Evolutionary conservation across 2,797 vertebrate genomes (phyloP).

Genomic region (Rousettus madagascariensis): DNA sequence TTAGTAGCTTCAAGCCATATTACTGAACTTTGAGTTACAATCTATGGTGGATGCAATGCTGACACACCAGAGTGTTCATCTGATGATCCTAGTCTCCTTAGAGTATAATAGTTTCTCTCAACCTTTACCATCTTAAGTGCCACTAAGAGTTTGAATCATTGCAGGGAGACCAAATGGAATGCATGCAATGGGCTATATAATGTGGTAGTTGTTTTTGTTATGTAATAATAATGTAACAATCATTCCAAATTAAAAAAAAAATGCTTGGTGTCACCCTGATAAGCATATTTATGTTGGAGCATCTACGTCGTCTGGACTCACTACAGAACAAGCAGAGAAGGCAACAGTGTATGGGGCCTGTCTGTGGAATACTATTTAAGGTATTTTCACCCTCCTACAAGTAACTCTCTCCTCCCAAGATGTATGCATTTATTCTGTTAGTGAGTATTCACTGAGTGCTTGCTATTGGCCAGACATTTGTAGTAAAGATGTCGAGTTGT

Average conservation of each 20-base stretch:
- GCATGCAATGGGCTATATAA: constrained; percentile 57
- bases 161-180: constrained; percentile 62
- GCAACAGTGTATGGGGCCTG: background rate
- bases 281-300: constrained; percentile 4
- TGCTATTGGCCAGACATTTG: background rate
- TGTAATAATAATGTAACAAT: constrained; percentile 59
- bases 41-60: constrained; percentile 52
- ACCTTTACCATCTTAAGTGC: constrained; percentile 74
- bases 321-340: background rate
- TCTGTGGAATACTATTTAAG: background rate
- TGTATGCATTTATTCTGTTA: constrained; percentile 3
- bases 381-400: background rate
- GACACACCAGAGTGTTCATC: constrained; percentile 70
- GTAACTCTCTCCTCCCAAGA: background rate
- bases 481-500: background rate
- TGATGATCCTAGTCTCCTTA: constrained; percentile 69
- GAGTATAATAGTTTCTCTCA: constrained; percentile 66
- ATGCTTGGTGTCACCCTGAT: constrained; percentile 3
- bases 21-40: constrained; percentile 66
- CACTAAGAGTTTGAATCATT: constrained; percentile 65
- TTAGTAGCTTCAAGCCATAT: constrained; percentile 56
- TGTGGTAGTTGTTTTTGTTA: constrained; percentile 62
- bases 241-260: constrained; percentile 56
- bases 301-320: background rate
- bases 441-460: background rate